Conservation (phyloP, 2,797 vertebrate species). For the Luscinia luscinia region DNA sequence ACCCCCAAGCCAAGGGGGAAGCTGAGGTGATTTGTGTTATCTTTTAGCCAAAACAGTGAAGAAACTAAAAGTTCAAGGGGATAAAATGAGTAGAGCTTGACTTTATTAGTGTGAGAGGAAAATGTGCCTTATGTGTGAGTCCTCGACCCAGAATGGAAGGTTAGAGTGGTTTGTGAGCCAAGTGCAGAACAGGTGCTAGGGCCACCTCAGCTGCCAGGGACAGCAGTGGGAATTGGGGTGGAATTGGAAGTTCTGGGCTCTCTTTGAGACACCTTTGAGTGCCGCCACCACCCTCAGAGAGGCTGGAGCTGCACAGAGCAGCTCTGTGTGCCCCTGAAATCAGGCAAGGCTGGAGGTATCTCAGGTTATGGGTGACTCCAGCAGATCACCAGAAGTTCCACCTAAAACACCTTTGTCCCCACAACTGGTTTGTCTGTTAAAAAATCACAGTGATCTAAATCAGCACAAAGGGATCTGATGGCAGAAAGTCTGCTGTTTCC, state of each 20-base stretch:
- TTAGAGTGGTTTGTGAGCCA: not conserved
- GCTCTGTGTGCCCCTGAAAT: not conserved
- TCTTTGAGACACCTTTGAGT: rapidly evolving
- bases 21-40: not conserved
- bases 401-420: not conserved
- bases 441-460: not conserved
- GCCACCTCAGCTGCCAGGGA: not conserved
- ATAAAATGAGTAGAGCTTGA: not conserved
- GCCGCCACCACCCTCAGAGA: not conserved
- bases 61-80: not conserved
- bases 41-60: not conserved
- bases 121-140: not conserved
- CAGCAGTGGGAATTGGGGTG: not conserved
- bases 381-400: not conserved
- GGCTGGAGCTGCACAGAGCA: not conserved
- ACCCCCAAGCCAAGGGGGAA: not conserved
- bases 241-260: rapidly evolving
- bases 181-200: not conserved
- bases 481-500: not conserved
- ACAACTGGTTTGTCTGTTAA: not conserved
- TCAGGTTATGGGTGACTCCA: not conserved
- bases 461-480: not conserved
- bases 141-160: not conserved
- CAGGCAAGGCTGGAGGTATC: not conserved
- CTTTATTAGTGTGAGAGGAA: not conserved